phyloP scores from a whole-genome alignment of 2,888 invertebrate species.

The Hoplodrina ambigua region DNA sequence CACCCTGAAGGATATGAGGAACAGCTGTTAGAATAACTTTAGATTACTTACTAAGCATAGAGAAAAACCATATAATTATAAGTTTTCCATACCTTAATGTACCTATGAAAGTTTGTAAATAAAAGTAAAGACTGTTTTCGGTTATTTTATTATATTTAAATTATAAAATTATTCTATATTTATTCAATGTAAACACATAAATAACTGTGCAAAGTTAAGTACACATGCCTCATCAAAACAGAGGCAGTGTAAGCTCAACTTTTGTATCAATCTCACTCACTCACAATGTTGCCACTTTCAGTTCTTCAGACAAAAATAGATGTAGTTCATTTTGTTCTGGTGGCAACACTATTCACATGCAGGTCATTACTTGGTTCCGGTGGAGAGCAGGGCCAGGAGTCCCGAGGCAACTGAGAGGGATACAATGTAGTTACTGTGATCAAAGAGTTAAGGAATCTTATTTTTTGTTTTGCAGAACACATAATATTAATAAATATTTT shows the following conservation, averaged over 20 bases:
- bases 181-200: conserved; percentile 65
- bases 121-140: conserved; percentile 81
- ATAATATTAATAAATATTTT: not conserved
- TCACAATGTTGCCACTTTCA: conserved; percentile 61
- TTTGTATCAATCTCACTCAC: conserved; percentile 62
- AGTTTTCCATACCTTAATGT: conserved; percentile 64
- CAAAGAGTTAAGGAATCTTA: conserved; percentile 62
- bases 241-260: conserved; percentile 52
- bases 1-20: conserved; percentile 78
- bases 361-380: conserved; percentile 93
- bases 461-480: conserved; percentile 50
- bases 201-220: conserved; percentile 61
- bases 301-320: conserved; percentile 57
- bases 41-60: conserved; percentile 65
- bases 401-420: conserved; percentile 97
- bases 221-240: conserved; percentile 54
- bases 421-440: conserved; percentile 95
- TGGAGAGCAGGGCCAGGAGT: conserved; percentile 98
- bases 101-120: conserved; percentile 81
- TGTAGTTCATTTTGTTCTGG: conserved; percentile 48
- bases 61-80: conserved; percentile 73
- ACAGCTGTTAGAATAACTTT: conserved; percentile 73
- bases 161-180: conserved; percentile 79
- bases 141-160: conserved; percentile 82
- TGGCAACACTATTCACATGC: conserved; percentile 63